These are phyloP conservation scores for Archaeoteleia sp. DNA, from an alignment of 2,888 invertebrate genomes.

Conservation along the genomic window DNA sequence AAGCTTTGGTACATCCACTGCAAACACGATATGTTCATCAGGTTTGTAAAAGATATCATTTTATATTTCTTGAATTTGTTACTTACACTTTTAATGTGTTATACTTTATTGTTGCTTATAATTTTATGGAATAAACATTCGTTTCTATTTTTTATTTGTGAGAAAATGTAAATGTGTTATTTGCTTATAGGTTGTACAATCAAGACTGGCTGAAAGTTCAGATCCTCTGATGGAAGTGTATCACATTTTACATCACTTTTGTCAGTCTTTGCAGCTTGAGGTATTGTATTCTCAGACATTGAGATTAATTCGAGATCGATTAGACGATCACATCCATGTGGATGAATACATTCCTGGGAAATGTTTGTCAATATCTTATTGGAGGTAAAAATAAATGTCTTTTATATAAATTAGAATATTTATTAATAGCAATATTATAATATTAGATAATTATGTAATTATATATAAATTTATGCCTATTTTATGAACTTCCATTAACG, in stretches of 20 bases:
- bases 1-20: constrained; percentile 93
- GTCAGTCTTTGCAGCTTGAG: constrained; percentile 92
- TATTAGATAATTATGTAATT: neutral
- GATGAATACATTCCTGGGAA: constrained; percentile 94
- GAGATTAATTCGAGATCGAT: constrained; percentile 89
- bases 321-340: constrained; percentile 91
- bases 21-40: constrained; percentile 96
- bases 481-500: no score
- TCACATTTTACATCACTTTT: constrained; percentile 91
- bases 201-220: constrained; percentile 87
- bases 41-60: constrained; percentile 49
- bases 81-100: no score
- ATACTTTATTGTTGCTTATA: no score
- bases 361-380: constrained; percentile 94
- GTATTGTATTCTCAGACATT: constrained; percentile 91
- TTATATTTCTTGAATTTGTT: no score
- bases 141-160: no score
- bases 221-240: constrained; percentile 89
- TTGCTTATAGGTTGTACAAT: constrained; percentile 87
- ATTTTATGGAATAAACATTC: no score
- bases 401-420: constrained; percentile 52
- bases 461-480: neutral
- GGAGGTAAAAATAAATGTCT: constrained; percentile 80
- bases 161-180: no score
- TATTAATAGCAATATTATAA: neutral